Conservation (phyloP, 2,113 vertebrate genomes). For the Echinops telfairi region DNA sequence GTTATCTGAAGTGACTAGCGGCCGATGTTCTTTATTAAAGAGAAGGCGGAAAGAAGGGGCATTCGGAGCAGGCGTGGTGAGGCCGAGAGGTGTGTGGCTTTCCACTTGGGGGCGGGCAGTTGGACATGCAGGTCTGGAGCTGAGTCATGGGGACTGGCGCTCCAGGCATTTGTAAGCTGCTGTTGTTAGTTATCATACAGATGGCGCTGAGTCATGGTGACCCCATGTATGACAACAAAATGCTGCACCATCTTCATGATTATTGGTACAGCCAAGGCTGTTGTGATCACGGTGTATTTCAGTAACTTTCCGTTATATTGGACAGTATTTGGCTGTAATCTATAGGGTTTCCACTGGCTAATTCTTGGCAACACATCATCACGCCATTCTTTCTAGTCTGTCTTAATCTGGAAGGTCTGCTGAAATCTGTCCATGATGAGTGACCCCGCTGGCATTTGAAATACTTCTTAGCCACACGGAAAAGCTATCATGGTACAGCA, state of each 20-base stretch:
- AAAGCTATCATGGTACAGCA: not conserved
- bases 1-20: not conserved
- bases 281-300: not conserved
- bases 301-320: not conserved
- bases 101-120: not conserved
- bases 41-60: not conserved
- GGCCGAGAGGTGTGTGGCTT: not conserved
- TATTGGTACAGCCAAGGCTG: too few species aligned
- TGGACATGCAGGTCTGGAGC: fast-evolving
- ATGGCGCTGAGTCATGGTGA: not conserved
- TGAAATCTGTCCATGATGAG: not conserved
- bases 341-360: not conserved
- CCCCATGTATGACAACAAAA: too few species aligned
- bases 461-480: not conserved
- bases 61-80: not conserved
- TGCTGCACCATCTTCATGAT: too few species aligned
- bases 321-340: not conserved
- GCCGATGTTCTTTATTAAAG: not conserved
- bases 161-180: not conserved
- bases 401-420: not conserved
- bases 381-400: not conserved
- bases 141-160: not conserved
- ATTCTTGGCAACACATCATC: not conserved
- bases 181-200: not conserved
- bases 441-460: not conserved